Evolutionary conservation across 2,797 vertebrate species (phyloP).

Genomic region (Toxotes lorentzi): DNA sequence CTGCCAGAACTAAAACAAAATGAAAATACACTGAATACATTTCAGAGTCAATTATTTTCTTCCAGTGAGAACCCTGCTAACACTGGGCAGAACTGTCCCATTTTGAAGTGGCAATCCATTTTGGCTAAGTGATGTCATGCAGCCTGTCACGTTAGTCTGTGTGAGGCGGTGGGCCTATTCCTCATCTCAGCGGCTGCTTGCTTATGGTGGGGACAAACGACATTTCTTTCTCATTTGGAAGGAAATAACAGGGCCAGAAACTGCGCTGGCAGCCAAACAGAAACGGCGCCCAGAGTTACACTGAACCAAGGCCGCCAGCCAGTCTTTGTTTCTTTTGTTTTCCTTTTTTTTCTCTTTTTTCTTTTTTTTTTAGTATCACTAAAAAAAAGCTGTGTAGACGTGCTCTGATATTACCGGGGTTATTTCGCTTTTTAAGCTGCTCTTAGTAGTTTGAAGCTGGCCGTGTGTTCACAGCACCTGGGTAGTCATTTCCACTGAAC

Average conservation of each 20-base stretch:
- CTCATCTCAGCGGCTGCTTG: constrained; percentile 77
- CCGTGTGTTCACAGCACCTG: constrained; percentile 58
- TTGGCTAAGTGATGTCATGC: constrained; percentile 85
- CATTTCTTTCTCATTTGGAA: constrained; percentile 82
- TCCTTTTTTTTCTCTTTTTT: constrained; percentile 1
- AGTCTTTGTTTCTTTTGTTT: constrained; percentile 69
- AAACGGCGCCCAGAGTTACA: constrained; percentile 73
- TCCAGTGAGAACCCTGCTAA: constrained; percentile 73
- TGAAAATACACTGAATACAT: constrained; percentile 75
- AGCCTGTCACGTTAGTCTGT: constrained; percentile 79
- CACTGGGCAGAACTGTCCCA: constrained; percentile 74
- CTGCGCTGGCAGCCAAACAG: constrained; percentile 74
- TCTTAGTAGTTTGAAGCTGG: constrained; percentile 60
- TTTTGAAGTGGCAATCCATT: constrained; percentile 84
- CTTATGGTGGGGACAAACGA: constrained; percentile 74
- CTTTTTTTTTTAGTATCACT: constrained; percentile 20
- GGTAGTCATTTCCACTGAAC: constrained; percentile 59
- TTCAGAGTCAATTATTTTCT: constrained; percentile 79
- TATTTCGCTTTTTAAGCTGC: constrained; percentile 60
- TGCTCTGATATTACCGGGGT: constrained; percentile 59
- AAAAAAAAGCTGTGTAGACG: constrained; percentile 58
- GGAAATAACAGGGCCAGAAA: constrained; percentile 76
- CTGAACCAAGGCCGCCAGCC: constrained; percentile 64
- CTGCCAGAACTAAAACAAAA: constrained; percentile 74
- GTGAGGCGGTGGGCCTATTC: constrained; percentile 76